Percentiles rank a stretch among this genome's conserved stretches.
Conservation (phyloP, 2,888 invertebrate species). For the Pammene aurita region DNA sequence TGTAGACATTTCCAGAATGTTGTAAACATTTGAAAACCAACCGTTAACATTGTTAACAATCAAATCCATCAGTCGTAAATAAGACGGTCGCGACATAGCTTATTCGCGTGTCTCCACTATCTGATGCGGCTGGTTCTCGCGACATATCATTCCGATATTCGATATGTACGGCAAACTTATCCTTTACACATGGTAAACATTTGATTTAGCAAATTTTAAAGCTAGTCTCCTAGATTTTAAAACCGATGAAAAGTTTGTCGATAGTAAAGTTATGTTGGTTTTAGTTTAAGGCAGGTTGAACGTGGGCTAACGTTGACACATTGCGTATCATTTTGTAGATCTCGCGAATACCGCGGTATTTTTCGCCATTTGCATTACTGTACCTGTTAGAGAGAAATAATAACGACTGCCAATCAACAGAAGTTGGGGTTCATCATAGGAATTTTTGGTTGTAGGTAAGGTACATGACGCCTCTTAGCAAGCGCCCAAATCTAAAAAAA, state of each 20-base stretch:
- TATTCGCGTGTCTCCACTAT: slow-evolving; percentile 50
- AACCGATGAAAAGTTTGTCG: neutral
- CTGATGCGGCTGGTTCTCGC: slow-evolving; percentile 51
- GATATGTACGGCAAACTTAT: slow-evolving; percentile 44
- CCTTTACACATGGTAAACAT: neutral
- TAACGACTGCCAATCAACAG: neutral
- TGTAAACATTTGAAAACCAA: slow-evolving; percentile 39
- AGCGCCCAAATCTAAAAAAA: no score
- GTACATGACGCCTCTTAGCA: no score
- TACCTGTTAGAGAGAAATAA: slow-evolving; percentile 18
- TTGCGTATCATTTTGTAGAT: slow-evolving; percentile 49
- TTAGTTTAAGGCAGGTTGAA: slow-evolving; percentile 34
- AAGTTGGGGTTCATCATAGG: no score
- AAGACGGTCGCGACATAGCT: slow-evolving; percentile 34
- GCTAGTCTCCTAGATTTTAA: neutral
- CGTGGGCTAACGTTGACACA: slow-evolving; percentile 46
- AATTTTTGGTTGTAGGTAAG: no score
- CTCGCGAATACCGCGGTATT: slow-evolving; percentile 54
- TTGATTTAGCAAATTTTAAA: neutral
- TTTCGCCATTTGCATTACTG: slow-evolving; percentile 63
- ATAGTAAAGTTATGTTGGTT: slow-evolving; percentile 44
- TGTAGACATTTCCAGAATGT: slow-evolving; percentile 22
- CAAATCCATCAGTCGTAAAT: slow-evolving; percentile 38
- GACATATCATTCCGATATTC: slow-evolving; percentile 51
- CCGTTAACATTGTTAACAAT: slow-evolving; percentile 28